Evolutionary conservation across 2,797 vertebrate genomes (phyloP).

Genomic region (Luscinia megarhynchos): DNA sequence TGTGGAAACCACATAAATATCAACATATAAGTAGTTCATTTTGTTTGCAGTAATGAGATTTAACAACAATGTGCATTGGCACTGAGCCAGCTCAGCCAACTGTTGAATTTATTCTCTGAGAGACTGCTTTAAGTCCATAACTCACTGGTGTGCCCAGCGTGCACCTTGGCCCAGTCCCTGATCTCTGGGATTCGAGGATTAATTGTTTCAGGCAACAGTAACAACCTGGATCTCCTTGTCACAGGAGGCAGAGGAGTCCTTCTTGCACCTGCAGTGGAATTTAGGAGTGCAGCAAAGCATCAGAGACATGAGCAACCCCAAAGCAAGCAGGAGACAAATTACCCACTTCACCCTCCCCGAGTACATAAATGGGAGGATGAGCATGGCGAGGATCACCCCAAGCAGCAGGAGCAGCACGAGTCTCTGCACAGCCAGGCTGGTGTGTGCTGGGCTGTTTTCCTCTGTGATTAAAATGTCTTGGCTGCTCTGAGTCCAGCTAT

Average conservation of each 20-base stretch:
- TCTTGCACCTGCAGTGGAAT: neutral
- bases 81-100: neutral
- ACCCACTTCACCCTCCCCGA: slow-evolving; percentile 70
- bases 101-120: neutral
- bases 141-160: neutral
- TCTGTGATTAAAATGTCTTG: neutral
- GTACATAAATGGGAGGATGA: slow-evolving; percentile 76
- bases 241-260: neutral
- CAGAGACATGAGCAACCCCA: slow-evolving; percentile 68
- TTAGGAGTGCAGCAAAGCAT: slow-evolving; percentile 72
- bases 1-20: slow-evolving; percentile 9
- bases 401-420: slow-evolving; percentile 73
- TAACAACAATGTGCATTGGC: neutral
- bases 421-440: slow-evolving; percentile 58
- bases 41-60: neutral
- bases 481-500: neutral
- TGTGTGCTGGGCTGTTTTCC: neutral
- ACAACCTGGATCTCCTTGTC: slow-evolving; percentile 40
- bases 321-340: slow-evolving; percentile 44
- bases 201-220: slow-evolving; percentile 62
- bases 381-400: slow-evolving; percentile 55
- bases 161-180: fast-evolving
- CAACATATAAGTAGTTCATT: neutral
- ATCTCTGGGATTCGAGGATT: fast-evolving
- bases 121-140: neutral